Conservation (phyloP, 1,140 invertebrate genomes). For the Anastatus disparis region DNA sequence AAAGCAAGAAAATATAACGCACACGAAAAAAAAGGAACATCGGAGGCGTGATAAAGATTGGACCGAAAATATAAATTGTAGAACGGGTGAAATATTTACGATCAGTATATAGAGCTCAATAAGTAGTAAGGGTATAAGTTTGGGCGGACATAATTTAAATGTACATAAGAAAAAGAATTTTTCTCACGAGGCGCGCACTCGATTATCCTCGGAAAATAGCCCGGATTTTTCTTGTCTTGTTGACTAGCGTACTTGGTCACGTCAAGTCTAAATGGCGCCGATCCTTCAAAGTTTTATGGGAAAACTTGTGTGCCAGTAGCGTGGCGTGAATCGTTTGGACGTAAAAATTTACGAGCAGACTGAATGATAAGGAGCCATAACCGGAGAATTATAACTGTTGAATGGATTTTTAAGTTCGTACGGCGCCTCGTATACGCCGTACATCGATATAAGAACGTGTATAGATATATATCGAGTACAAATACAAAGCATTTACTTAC, state of each 20-base stretch:
- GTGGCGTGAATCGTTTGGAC: too few species aligned
- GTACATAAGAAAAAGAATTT: too few species aligned
- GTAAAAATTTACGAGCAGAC: neutral
- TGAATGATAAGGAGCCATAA: slow-evolving; percentile 17
- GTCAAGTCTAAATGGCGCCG: neutral
- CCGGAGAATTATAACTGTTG: slow-evolving; percentile 16
- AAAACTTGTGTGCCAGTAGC: neutral
- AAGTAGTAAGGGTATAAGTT: neutral
- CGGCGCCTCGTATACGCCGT: neutral
- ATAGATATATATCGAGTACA: too few species aligned
- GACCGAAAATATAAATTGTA: neutral
- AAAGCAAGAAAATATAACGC: neutral
- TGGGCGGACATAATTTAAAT: too few species aligned
- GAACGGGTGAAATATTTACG: neutral
- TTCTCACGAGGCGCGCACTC: too few species aligned
- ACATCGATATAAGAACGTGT: too few species aligned
- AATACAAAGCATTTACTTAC: too few species aligned
- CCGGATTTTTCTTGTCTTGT: slow-evolving; percentile 15
- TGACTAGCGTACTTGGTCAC: neutral
- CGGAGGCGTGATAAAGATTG: neutral
- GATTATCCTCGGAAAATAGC: neutral
- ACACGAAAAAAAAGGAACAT: neutral
- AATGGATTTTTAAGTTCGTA: slow-evolving; percentile 15
- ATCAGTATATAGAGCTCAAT: too few species aligned
- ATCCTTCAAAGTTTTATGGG: slow-evolving; percentile 10